Evolutionary conservation across 2,113 vertebrate species (phyloP).

Genomic region (Indicator indicator): DNA sequence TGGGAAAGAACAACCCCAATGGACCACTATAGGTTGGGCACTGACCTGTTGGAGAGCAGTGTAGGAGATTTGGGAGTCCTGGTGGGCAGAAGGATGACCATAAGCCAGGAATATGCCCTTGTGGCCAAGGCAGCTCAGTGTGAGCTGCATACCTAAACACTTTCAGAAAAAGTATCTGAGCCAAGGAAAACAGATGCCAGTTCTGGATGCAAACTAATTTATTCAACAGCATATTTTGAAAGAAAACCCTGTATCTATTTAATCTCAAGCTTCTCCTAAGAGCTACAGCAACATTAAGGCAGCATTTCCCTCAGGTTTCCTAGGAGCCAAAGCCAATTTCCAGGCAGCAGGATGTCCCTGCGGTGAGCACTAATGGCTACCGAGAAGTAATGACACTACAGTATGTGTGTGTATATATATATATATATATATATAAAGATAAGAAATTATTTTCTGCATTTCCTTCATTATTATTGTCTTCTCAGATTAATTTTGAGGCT

Average conservation of each 20-base stretch:
- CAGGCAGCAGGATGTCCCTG: constrained; percentile 36
- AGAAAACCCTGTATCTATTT: constrained; percentile 15
- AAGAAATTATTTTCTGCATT: neutral
- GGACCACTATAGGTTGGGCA: no score
- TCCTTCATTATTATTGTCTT: neutral
- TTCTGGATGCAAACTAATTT: constrained; percentile 58
- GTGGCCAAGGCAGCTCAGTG: neutral
- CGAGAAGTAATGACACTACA: neutral
- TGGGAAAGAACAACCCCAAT: no score
- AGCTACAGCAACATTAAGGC: neutral
- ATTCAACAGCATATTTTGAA: constrained; percentile 43
- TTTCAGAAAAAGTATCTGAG: neutral
- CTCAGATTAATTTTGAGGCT: neutral
- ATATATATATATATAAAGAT: neutral
- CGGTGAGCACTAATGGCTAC: neutral
- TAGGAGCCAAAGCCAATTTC: constrained; percentile 38
- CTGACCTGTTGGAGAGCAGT: no score
- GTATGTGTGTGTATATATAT: neutral
- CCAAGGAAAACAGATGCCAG: constrained; percentile 63
- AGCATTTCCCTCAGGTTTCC: constrained; percentile 45
- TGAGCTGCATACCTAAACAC: constrained; percentile 26
- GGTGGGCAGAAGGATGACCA: no score
- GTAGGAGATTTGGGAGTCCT: no score
- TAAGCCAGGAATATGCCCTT: no score
- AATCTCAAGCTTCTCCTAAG: neutral